Evolutionary conservation across 2,113 vertebrate genomes (phyloP).

Genomic region (Coreoperca whiteheadi): DNA sequence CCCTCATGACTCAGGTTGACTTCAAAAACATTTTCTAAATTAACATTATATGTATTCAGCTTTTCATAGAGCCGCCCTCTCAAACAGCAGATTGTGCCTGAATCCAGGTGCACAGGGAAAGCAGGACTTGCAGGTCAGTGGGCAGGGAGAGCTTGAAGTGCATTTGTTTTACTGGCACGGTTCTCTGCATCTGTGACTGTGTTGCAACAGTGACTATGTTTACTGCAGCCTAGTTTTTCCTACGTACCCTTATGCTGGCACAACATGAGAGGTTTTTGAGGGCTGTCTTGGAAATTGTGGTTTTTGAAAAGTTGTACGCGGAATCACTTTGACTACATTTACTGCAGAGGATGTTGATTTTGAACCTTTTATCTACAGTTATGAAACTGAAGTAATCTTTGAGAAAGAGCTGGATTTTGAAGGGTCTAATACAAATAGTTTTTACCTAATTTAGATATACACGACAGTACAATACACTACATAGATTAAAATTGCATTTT

Average conservation of each 20-base stretch:
- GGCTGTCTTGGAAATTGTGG: constrained; percentile 51
- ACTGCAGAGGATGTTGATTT: constrained; percentile 4
- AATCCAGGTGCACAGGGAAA: constrained; percentile 52
- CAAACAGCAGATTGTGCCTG: constrained; percentile 30
- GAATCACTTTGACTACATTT: constrained; percentile 32
- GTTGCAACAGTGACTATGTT: constrained; percentile 51
- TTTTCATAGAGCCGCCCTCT: constrained; percentile 24
- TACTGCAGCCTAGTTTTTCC: constrained; percentile 67
- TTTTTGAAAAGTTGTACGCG: constrained; percentile 41
- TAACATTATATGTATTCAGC: constrained; percentile 6
- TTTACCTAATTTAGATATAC: background rate
- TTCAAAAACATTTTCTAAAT: constrained; percentile 11
- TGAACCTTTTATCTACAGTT: background rate
- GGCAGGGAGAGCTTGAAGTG: constrained; percentile 61
- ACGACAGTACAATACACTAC: background rate
- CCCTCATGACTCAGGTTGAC: background rate
- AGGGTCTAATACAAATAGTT: background rate
- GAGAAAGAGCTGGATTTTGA: background rate
- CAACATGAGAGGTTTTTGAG: constrained; percentile 58
- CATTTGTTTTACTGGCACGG: constrained; percentile 69
- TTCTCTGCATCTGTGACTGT: constrained; percentile 60
- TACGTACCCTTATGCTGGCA: constrained; percentile 50
- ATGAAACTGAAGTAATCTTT: background rate
- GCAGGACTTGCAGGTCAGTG: constrained; percentile 65
- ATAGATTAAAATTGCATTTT: background rate